Base-by-base conservation (phyloP, 1,140 invertebrate genomes). In the Cherax destructor region DNA sequence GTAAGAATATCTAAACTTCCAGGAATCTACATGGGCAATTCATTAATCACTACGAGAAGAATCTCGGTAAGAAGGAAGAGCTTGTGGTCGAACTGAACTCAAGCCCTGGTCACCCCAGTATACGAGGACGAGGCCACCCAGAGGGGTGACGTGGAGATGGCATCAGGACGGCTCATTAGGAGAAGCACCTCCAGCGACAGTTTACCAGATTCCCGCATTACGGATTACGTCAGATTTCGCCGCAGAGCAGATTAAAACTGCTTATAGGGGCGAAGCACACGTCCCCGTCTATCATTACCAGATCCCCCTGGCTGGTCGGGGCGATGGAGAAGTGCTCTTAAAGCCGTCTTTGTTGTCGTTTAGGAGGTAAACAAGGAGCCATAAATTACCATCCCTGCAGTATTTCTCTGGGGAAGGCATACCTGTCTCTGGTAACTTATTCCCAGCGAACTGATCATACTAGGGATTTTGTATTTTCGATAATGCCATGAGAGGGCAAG, bases 91-190 rank as follows among this genome's bases (percentile, higher is more conserved):
- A 41, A 41, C 30, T 41, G 30, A 41, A 2, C 30, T 41, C 30
- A 41, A 41, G 30, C 30, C 30, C 30, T 41, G 30, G 30, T 41
- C 50, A 21, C n/a, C 50, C 30, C 16, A 7, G 76, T 49, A 7
- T 77, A 16, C 76, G 50, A 56, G 52, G 61, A 18, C 18, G 21
- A 65, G 80, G 80, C 80, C 80, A 83, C 80, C 80, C 80, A 83
- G 13, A n/a, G 78, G 50, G 41, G 21, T 11, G 21, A 49, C 16
- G 13, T 78, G 13, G 76, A 49, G 78, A 80, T 80, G 78, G 50
- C 78, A 80, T 80, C 78, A 80, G 78, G 21, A n/a, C 21, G 49
- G 78, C 50, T 80, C 78, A 80, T 80, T 83, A 61, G 80, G 80
- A 61, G 4, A 59, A 83, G 80, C 50, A n/a, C 52, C 80, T 59